Evolutionary conservation across 2,888 invertebrate genomes (phyloP), one percentile per base, ranked within the genome.

Genomic region (Stenoptilia bipunctidactyla): DNA sequence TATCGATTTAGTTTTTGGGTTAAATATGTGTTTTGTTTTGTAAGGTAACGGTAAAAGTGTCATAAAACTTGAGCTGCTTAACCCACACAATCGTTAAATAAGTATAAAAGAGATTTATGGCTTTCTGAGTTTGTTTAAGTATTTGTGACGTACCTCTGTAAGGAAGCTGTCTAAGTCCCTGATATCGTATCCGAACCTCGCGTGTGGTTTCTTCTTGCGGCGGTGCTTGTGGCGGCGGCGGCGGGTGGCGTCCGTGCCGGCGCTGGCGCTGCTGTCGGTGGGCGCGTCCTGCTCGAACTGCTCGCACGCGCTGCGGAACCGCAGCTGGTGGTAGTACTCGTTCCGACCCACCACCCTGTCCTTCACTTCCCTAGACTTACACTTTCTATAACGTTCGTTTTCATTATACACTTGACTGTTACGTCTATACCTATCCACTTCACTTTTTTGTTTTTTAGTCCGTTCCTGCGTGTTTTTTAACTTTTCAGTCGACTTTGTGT

Each of bases 131-230:
- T 20, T 20, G 20, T 20, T 5, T 3, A 20, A 8, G 8, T 3
- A 20, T 5, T 5, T 36, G 20, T n/a, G n/a, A 45, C 69, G 69
- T 61, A 90, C 91, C 86, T 92, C 91, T 4, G 90, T 88, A 38
- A 93, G 82, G 64, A 93, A 93, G 45, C 89, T 89, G 61, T 93
- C 92, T 45, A 93, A 86, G 66, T 93, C 92, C 45, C 88, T 86
- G 37, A 93, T 93, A 51, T 93, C 92, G 55, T 93, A 93, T 38
- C 93, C 93, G 54, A 93, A 92, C 58, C 71, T 79, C 25, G 61
- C 59, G 27, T 49, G 62, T 33, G 62, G 61, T 13, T 55, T 59
- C 43, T 55, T 63, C 58, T 73, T 82, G 46, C 85, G 85, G 13
- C 80, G 69, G 46, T 85, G 85, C 13, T 80, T 69, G 50, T 86